Conservation (phyloP, 2,113 vertebrate genomes). For the Phrynosoma blainvillii region DNA sequence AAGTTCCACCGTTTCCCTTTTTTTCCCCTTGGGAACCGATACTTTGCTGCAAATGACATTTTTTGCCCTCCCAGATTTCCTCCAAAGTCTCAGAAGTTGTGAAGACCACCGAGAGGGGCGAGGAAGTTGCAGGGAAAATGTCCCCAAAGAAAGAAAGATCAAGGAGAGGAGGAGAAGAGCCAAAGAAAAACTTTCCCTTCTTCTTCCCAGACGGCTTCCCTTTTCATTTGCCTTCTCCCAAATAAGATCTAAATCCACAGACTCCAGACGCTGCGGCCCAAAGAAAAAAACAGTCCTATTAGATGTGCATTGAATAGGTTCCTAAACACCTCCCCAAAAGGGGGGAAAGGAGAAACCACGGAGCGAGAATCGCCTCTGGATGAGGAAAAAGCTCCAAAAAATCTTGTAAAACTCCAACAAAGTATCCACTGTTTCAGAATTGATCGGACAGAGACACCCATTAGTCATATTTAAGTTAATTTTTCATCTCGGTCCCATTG, state of each 20-base stretch:
- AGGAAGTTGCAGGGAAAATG: not conserved
- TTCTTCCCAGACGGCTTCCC: not conserved
- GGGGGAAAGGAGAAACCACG: too few species aligned
- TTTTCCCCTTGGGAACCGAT: too few species aligned
- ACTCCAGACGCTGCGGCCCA: not conserved
- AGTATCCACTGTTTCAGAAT: too few species aligned
- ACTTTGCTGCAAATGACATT: too few species aligned
- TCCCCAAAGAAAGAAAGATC: not conserved
- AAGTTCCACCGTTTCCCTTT: too few species aligned
- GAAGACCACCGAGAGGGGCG: not conserved
- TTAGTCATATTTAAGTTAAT: too few species aligned
- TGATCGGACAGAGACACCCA: too few species aligned
- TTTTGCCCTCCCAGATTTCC: too few species aligned
- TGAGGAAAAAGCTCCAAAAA: not conserved
- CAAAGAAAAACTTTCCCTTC: not conserved
- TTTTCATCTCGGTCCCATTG: too few species aligned
- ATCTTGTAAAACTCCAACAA: not conserved
- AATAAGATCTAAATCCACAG: not conserved
- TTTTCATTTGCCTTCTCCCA: not conserved
- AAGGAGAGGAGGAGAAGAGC: too few species aligned
- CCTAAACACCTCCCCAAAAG: not conserved
- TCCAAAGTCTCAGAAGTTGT: not conserved
- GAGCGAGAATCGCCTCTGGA: not conserved
- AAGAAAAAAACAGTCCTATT: conserved; percentile 3
- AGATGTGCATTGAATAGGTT: not conserved